Evolutionary conservation across 2,797 vertebrate genomes (phyloP).

Genomic region (Sebastolobus alascanus): DNA sequence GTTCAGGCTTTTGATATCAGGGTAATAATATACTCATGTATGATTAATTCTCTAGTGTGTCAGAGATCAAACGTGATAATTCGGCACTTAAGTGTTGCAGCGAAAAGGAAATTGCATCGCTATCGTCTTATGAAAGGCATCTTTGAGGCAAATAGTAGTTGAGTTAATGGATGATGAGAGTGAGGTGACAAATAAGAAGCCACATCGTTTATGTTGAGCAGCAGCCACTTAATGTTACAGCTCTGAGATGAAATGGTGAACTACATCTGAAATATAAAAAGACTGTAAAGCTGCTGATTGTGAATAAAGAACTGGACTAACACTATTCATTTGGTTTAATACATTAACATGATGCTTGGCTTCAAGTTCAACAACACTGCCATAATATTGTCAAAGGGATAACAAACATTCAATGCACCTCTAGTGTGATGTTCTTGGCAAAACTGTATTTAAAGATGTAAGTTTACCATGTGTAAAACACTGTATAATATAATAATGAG

Average conservation of each 20-base stretch:
- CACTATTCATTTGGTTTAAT: conserved; percentile 9
- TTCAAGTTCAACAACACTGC: background rate
- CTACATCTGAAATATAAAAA: background rate
- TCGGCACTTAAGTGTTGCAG: conserved; percentile 70
- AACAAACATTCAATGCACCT: conserved; percentile 14
- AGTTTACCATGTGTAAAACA: conserved; percentile 23
- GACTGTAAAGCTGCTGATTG: conserved; percentile 7
- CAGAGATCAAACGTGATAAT: conserved; percentile 26
- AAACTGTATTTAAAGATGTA: conserved; percentile 40
- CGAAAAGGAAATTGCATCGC: conserved; percentile 50
- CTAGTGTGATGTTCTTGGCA: conserved; percentile 16
- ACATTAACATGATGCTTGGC: conserved; percentile 13
- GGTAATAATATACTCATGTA: background rate
- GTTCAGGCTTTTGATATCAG: background rate
- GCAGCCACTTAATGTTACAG: conserved; percentile 1
- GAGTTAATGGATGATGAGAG: background rate
- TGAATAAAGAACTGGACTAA: conserved; percentile 7
- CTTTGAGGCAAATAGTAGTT: conserved; percentile 35
- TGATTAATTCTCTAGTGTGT: background rate
- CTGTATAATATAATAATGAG: background rate
- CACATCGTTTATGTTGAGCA: background rate
- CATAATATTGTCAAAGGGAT: conserved; percentile 1
- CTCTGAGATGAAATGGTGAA: background rate
- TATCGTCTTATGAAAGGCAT: conserved; percentile 49
- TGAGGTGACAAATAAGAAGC: conserved; percentile 7